Conservation (phyloP, 2,797 vertebrate genomes). For the Poecilia velifera region DNA sequence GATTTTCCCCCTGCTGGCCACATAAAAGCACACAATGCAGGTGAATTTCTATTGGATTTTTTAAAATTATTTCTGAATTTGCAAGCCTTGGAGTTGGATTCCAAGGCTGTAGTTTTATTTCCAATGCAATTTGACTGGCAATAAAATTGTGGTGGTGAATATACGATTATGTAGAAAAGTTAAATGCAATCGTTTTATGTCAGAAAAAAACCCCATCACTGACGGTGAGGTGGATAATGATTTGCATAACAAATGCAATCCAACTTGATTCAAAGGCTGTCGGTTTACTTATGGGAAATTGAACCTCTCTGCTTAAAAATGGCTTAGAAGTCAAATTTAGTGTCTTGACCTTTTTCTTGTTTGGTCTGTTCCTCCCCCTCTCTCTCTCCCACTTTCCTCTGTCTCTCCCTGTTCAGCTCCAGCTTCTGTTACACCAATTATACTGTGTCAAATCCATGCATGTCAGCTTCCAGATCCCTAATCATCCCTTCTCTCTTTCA, state of each 20-base stretch:
- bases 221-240: neutral
- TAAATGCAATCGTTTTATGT: neutral
- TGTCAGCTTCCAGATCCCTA: constrained; percentile 77
- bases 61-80: neutral
- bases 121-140: neutral
- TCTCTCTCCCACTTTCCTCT: constrained; percentile 18
- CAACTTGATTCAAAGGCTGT: constrained; percentile 2
- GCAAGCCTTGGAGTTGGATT: neutral
- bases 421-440: constrained; percentile 72
- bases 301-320: constrained; percentile 20
- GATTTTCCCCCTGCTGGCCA: no score
- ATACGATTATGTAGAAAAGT: neutral
- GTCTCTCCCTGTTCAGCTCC: constrained; percentile 49
- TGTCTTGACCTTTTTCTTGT: constrained; percentile 34
- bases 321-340: constrained; percentile 44
- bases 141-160: neutral
- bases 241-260: constrained; percentile 13
- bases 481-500: constrained; percentile 78
- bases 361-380: constrained; percentile 9
- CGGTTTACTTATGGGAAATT: constrained; percentile 26
- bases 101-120: neutral
- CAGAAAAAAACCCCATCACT: neutral
- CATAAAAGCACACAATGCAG: no score
- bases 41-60: neutral
- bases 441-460: constrained; percentile 77